A percentile compares a stretch with the other conserved stretches of the same genome.
Conservation (phyloP, 1,140 invertebrate species). For the Drosophila pectinifera region DNA sequence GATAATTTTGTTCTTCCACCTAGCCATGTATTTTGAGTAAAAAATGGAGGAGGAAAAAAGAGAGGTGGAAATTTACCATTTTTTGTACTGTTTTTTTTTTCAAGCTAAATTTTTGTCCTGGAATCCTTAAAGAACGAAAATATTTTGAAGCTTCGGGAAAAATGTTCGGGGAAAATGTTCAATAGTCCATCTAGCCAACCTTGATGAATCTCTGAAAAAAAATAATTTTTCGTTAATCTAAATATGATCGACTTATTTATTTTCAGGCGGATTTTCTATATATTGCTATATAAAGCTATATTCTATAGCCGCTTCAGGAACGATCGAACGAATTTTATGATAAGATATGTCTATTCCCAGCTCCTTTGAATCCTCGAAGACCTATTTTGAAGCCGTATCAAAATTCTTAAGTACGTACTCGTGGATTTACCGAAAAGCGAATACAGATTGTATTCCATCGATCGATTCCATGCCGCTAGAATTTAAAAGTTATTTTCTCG, state of each 20-base stretch:
- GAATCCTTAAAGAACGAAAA: too few species aligned
- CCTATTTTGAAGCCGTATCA: constrained; percentile 11
- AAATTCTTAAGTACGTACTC: constrained; percentile 86
- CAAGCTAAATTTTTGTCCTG: too few species aligned
- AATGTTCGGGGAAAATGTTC: too few species aligned
- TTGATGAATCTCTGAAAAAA: too few species aligned
- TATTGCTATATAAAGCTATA: background rate
- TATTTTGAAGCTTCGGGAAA: too few species aligned
- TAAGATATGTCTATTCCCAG: constrained; percentile 2
- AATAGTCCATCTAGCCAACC: too few species aligned
- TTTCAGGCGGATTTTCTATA: background rate
- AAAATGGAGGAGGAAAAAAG: too few species aligned
- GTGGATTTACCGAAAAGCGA: constrained; percentile 89
- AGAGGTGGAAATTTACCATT: too few species aligned
- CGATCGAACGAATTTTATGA: background rate
- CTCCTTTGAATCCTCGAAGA: background rate
- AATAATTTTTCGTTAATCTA: background rate
- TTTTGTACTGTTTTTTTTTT: too few species aligned
- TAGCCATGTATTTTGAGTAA: too few species aligned
- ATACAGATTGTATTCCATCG: constrained; percentile 88
- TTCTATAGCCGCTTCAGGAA: background rate
- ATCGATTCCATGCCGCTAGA: constrained; percentile 86
- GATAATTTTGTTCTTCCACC: too few species aligned
- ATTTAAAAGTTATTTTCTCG: constrained; percentile 85
- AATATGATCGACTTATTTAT: background rate